Base-by-base conservation (phyloP, 1,140 invertebrate species). In the Oedothorax gibbosus region DNA sequence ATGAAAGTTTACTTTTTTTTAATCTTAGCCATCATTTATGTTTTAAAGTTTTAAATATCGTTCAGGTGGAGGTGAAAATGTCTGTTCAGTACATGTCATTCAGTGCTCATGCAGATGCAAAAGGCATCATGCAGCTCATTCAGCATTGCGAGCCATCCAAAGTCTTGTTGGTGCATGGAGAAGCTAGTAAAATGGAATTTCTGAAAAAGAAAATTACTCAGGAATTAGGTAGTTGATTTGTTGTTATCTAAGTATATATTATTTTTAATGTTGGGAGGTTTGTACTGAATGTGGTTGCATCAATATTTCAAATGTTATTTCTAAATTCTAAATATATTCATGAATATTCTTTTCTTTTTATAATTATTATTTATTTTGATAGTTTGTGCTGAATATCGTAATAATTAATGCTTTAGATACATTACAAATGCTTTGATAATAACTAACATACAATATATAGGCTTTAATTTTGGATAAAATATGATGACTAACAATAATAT, bases 61-160 rank as follows among this genome's bases (percentile, higher is more conserved):
- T 87, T 54, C 85, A 92, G 91, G 86, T 99, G 7, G 98, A 99
- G 88, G 97, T 99, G 0, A 99, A 99, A 92, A 95, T 99, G 94
- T 93, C 95, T 66, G 98, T 99, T 5, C 96, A 99, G 90, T 99
- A 99, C 89, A 98, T 99, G 97, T 99, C 98, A 11, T 99, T 99
- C 90, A 99, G 97, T 86, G 99, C 99, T 5, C 99, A 99, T 91
- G 99, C 99, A 10, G 99, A 99, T 92, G 98, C 99, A 14, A 99
- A 99, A 91, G 86, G 87, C 56, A 99, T 99, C 53, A 99, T 99
- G 97, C 98, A 99, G 90, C 91, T 99, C 7, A 99, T 99, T 87
- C 95, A 98, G 87, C 97, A 99, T 89, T 99, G 98, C 90, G 96
- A 99, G 89, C 98, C 99, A 0, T 94, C 95, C 88, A 99, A 99